Evolutionary conservation across 2,888 invertebrate genomes (phyloP).

Genomic region (Sinodicranocentrus sp.): DNA sequence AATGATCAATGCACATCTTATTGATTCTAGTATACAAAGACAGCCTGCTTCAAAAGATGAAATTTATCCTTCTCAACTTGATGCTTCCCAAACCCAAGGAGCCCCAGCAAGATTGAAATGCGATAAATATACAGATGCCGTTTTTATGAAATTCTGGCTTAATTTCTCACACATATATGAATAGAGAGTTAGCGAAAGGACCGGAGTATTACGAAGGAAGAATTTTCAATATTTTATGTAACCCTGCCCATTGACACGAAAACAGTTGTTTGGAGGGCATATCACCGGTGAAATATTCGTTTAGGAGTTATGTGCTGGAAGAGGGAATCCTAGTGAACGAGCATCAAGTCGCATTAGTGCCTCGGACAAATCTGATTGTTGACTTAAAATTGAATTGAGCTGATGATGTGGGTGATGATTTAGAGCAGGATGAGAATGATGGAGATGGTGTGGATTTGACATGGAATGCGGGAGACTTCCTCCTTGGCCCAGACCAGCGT

Average conservation of each 20-base stretch:
- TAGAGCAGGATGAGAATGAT: constrained; percentile 72
- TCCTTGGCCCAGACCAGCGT: constrained; percentile 64
- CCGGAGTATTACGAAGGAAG: constrained; percentile 43
- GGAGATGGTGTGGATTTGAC: constrained; percentile 71
- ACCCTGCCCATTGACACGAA: constrained; percentile 40
- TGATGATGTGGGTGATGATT: constrained; percentile 75
- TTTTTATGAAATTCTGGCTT: too few species aligned
- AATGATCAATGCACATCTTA: constrained; percentile 47
- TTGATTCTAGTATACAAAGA: too few species aligned
- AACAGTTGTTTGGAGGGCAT: not conserved
- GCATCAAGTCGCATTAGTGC: constrained; percentile 75
- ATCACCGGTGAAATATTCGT: not conserved
- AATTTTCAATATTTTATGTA: constrained; percentile 21
- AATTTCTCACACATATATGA: too few species aligned
- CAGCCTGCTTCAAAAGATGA: too few species aligned
- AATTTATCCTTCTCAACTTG: too few species aligned
- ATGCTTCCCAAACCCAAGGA: too few species aligned
- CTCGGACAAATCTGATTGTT: constrained; percentile 75
- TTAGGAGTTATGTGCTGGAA: constrained; percentile 76
- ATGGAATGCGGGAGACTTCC: constrained; percentile 73
- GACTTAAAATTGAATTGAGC: constrained; percentile 74
- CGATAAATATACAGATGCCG: too few species aligned
- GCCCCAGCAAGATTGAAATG: too few species aligned
- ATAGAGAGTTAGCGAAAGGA: not conserved
- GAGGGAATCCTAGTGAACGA: constrained; percentile 75